Percentiles rank a stretch among this genome's conserved stretches.
Evolutionary conservation across 2,888 invertebrate species (phyloP).

Genomic region (Eremobia ochroleuca): DNA sequence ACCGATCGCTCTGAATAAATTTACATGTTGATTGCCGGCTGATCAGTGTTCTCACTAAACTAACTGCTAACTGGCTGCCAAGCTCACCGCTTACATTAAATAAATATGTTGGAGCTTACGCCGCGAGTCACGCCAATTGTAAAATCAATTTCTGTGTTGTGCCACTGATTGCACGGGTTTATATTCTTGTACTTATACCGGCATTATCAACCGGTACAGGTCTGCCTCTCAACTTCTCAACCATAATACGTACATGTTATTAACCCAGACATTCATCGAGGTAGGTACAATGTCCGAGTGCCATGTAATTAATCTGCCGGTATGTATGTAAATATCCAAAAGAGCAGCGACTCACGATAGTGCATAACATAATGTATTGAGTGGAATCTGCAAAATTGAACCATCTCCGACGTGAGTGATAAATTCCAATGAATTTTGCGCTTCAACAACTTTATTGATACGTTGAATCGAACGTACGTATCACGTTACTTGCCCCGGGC

Average conservation of each 20-base stretch:
- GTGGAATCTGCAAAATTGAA: conserved; percentile 74
- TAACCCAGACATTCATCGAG: conserved; percentile 38
- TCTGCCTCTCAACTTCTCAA: not conserved
- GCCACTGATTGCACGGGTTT: conserved; percentile 56
- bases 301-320: conserved; percentile 38
- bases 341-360: conserved; percentile 36
- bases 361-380: conserved; percentile 52
- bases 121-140: conserved; percentile 69
- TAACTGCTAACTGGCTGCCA: conserved; percentile 81
- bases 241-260: conserved; percentile 27
- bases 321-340: conserved; percentile 31
- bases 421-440: conserved; percentile 86
- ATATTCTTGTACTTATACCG: conserved; percentile 50
- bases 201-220: conserved; percentile 26
- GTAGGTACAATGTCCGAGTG: conserved; percentile 20
- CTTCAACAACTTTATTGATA: conserved; percentile 87
- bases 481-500: conserved; percentile 83
- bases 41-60: conserved; percentile 85
- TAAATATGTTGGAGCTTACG: conserved; percentile 75
- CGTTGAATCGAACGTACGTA: conserved; percentile 79
- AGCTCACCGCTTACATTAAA: conserved; percentile 77
- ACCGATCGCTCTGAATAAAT: conserved; percentile 89
- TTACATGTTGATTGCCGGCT: conserved; percentile 87
- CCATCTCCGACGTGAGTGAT: conserved; percentile 77
- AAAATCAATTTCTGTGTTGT: conserved; percentile 74